Evolutionary conservation across 35 echinoderm and acorn worm genomes (phyloP).

Genomic region (Heliocidaris erythrogramma): DNA sequence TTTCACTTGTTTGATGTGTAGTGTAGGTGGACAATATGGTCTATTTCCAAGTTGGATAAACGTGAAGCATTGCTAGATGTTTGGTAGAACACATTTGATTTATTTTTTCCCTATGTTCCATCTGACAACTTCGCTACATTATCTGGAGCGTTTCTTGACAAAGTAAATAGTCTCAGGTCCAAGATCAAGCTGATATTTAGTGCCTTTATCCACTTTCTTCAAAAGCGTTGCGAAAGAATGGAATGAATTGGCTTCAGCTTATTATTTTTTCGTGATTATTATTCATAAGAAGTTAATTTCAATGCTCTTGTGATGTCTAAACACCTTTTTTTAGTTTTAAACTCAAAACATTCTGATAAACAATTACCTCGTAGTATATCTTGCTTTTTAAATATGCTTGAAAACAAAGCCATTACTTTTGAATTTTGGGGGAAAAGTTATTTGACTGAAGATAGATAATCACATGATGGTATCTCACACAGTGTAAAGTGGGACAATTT

Average conservation of each 20-base stretch:
- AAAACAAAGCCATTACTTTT: background rate
- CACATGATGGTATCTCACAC: background rate
- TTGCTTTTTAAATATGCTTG: too few species aligned
- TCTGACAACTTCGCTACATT: background rate
- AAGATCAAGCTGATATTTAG: background rate
- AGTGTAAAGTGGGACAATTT: background rate
- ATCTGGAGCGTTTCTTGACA: background rate
- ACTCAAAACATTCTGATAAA: too few species aligned
- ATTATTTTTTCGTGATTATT: background rate
- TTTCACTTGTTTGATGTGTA: background rate
- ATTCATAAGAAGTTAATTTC: background rate
- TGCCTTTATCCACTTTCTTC: background rate
- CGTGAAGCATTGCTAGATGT: background rate
- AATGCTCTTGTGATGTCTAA: background rate
- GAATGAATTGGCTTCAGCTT: background rate
- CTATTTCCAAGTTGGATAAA: background rate
- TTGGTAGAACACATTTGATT: background rate
- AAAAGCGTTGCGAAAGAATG: background rate
- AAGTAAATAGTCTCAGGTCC: background rate
- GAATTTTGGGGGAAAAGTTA: background rate
- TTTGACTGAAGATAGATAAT: too few species aligned
- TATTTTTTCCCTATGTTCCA: background rate
- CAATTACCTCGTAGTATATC: too few species aligned
- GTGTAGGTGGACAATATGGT: background rate
- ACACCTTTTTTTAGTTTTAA: too few species aligned